A percentile compares a stretch with the other conserved stretches of the same genome.
Evolutionary conservation across 2,888 invertebrate genomes (phyloP).

Genomic region (Epirrhoe tristata): DNA sequence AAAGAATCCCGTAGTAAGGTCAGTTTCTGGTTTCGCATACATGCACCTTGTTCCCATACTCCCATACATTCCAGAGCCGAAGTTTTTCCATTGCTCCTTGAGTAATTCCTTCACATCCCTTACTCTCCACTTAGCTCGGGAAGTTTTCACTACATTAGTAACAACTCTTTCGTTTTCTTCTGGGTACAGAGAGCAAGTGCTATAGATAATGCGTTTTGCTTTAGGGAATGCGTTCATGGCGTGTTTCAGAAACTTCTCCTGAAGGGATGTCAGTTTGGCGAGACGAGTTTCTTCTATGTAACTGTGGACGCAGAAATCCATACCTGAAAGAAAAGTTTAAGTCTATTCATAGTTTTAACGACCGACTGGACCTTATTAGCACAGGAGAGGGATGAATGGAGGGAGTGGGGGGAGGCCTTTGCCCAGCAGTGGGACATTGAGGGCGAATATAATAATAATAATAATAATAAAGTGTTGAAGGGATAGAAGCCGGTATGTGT

Average conservation of each 20-base stretch:
- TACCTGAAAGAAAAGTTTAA: conserved; percentile 50
- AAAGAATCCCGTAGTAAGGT: conserved; percentile 97
- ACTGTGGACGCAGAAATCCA: conserved; percentile 75
- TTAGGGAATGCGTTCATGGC: conserved; percentile 94
- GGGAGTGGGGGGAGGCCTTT: no score
- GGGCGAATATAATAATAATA: no score
- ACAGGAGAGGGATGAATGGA: no score
- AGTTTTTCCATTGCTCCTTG: conserved; percentile 88
- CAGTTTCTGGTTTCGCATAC: conserved; percentile 90
- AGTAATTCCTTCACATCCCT: conserved; percentile 86
- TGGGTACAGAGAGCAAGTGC: conserved; percentile 96
- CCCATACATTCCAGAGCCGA: conserved; percentile 87
- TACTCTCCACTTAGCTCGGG: conserved; percentile 85
- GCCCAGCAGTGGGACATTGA: no score
- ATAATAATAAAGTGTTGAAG: no score
- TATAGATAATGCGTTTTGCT: conserved; percentile 95
- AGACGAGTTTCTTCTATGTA: conserved; percentile 84
- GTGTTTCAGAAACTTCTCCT: conserved; percentile 93
- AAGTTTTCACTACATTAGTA: conserved; percentile 87
- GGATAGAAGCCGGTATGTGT: no score
- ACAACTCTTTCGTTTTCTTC: conserved; percentile 98
- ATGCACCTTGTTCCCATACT: conserved; percentile 91
- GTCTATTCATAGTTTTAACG: no score
- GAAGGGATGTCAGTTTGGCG: conserved; percentile 89
- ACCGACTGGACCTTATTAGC: no score